A percentile compares a stretch with the other conserved stretches of the same genome.
These are phyloP conservation scores for Parasteatoda tepidariorum DNA, from an alignment of 1,140 invertebrate genomes.

Conservation along the genomic window DNA sequence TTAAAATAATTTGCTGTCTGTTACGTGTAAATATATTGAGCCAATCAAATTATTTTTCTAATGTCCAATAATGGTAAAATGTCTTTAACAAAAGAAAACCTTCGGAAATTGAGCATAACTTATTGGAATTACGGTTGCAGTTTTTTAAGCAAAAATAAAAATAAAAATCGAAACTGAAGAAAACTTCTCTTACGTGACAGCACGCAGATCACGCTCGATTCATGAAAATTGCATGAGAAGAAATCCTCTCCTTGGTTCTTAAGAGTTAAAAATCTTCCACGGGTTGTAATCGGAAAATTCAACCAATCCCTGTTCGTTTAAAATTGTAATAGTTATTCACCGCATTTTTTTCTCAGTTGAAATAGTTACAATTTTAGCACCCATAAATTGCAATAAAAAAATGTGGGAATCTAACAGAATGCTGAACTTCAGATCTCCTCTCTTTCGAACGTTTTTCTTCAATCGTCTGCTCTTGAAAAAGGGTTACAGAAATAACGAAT, in stretches of 20 bases:
- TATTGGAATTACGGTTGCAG: too few species aligned
- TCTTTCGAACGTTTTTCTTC: slow-evolving; percentile 30
- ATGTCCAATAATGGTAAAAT: too few species aligned
- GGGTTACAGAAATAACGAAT: slow-evolving; percentile 37
- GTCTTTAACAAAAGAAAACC: too few species aligned
- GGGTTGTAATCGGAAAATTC: background rate
- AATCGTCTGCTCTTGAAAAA: slow-evolving; percentile 55
- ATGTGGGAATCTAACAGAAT: background rate
- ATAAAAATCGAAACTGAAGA: too few species aligned
- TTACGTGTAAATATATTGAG: too few species aligned
- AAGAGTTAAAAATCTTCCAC: background rate
- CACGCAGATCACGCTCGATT: too few species aligned
- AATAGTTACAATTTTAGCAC: background rate
- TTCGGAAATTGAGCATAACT: too few species aligned
- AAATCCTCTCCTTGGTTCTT: background rate
- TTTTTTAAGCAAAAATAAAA: too few species aligned
- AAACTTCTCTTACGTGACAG: too few species aligned
- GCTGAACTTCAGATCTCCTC: slow-evolving; percentile 20
- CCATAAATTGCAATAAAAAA: background rate
- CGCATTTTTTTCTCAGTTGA: too few species aligned
- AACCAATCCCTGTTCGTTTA: background rate
- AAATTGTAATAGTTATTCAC: background rate
- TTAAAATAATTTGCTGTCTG: too few species aligned
- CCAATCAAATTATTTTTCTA: too few species aligned
- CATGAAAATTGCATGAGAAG: slow-evolving; percentile 44